Evolutionary conservation across 2,888 invertebrate species (phyloP).

Genomic region (Electrophaes corylata): DNA sequence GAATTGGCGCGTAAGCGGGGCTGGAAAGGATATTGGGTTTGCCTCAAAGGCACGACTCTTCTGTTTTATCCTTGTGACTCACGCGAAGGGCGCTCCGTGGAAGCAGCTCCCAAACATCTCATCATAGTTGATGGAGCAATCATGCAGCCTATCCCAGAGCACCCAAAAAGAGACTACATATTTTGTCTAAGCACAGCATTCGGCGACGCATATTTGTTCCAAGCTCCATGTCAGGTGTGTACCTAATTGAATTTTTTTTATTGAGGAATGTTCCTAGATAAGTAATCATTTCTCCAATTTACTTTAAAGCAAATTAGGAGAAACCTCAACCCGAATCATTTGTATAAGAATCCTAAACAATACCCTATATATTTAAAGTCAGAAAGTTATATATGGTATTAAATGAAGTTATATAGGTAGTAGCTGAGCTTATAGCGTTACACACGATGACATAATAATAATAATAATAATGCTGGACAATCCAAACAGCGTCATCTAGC

Average conservation of each 20-base stretch:
- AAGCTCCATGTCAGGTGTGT: conserved; percentile 91
- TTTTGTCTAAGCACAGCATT: conserved; percentile 99
- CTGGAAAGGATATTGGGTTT: conserved; percentile 99
- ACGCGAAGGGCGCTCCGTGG: conserved; percentile 94
- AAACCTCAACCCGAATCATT: background rate
- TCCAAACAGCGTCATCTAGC: no score
- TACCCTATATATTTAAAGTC: no score
- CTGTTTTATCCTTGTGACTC: conserved; percentile 98
- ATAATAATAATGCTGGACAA: no score
- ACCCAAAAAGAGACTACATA: conserved; percentile 98
- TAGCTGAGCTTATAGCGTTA: no score
- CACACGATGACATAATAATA: no score
- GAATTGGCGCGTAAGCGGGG: conserved; percentile 97
- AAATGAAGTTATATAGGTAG: no score
- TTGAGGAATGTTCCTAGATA: no score
- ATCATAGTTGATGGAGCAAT: conserved; percentile 98
- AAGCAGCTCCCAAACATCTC: conserved; percentile 96
- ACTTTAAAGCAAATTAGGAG: background rate
- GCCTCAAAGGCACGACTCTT: conserved; percentile 97
- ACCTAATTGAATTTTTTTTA: background rate
- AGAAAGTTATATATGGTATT: no score
- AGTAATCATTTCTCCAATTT: conserved; percentile 15
- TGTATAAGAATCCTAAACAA: no score
- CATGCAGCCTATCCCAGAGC: conserved; percentile 99
- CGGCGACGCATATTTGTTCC: conserved; percentile 98